Evolutionary conservation across 2,888 invertebrate genomes (phyloP), one percentile per base, ranked within the genome.

Genomic region (Pollenia amentaria): DNA sequence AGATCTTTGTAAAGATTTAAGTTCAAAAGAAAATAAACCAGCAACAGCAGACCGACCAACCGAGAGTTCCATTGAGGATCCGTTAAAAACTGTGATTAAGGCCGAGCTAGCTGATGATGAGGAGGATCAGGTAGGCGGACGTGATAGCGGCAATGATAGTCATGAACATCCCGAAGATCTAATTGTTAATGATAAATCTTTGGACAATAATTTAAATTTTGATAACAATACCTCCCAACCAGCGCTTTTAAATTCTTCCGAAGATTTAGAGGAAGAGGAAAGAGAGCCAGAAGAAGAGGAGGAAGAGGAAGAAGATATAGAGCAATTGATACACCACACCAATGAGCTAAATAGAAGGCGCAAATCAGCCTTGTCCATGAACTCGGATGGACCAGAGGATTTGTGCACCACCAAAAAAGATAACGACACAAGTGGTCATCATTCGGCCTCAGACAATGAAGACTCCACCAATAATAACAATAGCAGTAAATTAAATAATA

Each of bases 341-440:
- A 92, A 92, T 85, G 92, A 92, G 77, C 65, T 91, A 79, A 77
- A 87, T 38, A 90, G 91, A 46, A 89, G 92, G 10, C 91, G 92
- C 7, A 91, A 92, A 75, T 91, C 92, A 3, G 89, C 91, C n/a
- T 89, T 90, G 12, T 92, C 90, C 6, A 89, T 88, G 53, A 88
- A 88, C 67, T 91, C 91, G 53, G 94, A 93, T 38, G 93, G 92
- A 0, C 93, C 93, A 3, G 94, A 93, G 89, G 93, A 93, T 85
- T 90, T 93, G 42, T 93, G 93, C 88, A 93, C 92, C 86, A 93
- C 92, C 85, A 91, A 90, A 75, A 93, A 91, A 88, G 91, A 90
- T 81, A 89, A 90, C 70, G 88, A 87, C 67, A 88, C 89, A 6
- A 90, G 86, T 76, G 88, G 88, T 62, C 89, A 89, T 62, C 88